phyloP scores from a whole-genome alignment of 2,113 vertebrate species.

The Cheirogaleus medius region DNA sequence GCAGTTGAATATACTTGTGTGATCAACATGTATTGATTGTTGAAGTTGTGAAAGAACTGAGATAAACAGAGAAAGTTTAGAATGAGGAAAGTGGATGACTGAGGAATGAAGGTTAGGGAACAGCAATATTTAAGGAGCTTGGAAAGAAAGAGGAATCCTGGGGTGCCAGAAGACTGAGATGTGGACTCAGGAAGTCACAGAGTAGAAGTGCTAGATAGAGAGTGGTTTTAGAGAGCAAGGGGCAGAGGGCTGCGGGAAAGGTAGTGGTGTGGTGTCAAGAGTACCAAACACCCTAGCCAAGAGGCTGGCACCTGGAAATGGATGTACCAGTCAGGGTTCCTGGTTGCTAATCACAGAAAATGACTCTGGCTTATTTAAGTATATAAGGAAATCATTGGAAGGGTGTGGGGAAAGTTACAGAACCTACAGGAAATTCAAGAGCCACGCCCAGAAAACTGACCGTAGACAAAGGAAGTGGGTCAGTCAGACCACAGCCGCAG shows the following conservation, averaged over 20 bases:
- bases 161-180: neutral
- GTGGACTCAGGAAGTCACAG: neutral
- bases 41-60: neutral
- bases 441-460: neutral
- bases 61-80: no score
- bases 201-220: neutral
- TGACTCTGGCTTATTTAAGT: neutral
- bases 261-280: neutral
- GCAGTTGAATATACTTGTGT: neutral
- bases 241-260: neutral
- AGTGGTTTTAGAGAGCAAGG: neutral
- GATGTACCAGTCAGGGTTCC: neutral
- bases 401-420: neutral
- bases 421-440: neutral
- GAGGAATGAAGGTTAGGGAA: neutral
- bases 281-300: accelerated
- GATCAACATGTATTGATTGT: accelerated
- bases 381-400: neutral
- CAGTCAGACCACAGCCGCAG: neutral
- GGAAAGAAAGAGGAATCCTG: neutral
- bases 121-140: neutral
- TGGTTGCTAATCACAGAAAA: neutral
- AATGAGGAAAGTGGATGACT: neutral
- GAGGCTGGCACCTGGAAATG: neutral
- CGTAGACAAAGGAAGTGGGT: neutral